Base-by-base conservation (phyloP, 2,888 invertebrate species). In the Cephus spinipes region DNA sequence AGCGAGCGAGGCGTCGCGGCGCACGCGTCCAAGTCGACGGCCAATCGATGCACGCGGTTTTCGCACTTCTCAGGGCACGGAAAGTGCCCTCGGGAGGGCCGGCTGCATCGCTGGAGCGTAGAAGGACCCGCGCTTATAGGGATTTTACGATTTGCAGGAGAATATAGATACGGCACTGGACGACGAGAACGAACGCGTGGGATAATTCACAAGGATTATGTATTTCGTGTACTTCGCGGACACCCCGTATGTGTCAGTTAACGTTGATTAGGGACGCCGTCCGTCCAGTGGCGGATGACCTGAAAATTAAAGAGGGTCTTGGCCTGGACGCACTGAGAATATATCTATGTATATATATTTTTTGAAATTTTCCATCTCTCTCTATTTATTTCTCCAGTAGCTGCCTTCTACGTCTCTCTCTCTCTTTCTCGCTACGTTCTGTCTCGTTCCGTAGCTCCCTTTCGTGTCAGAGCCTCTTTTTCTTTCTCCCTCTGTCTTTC, bases 181-280 rank as follows among this genome's bases (percentile, higher is more conserved):
- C 55, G 23, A 23, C 9, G 23, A 23, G 15, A 15, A 55, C 9
- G 9, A 15, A 23, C 55, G 55, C 23, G 55, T 55, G 23, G 55
- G 23, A 55, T 55, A 23, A 55, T 55, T 55, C 9, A 55, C 9
- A 23, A 55, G 55, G 55, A 55, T 55, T 23, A 55, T 55, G 55
- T 55, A 55, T 55, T 55, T 55, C 55, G 55, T 55, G 55, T 55
- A 55, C 55, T 55, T 55, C 23, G 55, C 23, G 23, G 55, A 55
- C 55, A 55, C 55, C 55, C 55, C 55, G 55, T 55, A 55, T 55
- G 23, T 55, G 55, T 81, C 81, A 80, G 83, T 85, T 85, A 84
- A 84, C 84, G 81, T 83, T 79, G 82, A 85, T 85, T 85, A 85
- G 84, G 79, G 82, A 79, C 80, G 55, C 55, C 55, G 55, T 55